phyloP scores from a whole-genome alignment of 2,797 vertebrate species.

The Erethizon dorsatum region DNA sequence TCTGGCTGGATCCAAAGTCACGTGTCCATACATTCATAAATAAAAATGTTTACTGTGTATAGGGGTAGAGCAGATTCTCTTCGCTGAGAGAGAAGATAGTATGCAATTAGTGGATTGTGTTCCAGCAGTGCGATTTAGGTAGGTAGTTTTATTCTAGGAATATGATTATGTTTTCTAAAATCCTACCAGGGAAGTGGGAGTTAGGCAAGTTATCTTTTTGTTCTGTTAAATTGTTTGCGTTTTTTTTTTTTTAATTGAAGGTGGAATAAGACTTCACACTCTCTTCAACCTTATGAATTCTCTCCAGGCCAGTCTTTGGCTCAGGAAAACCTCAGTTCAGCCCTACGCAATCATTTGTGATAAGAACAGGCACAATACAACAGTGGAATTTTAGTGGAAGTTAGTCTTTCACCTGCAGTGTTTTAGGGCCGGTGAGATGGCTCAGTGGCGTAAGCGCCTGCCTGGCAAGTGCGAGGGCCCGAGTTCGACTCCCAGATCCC shows the following conservation, averaged over 20 bases:
- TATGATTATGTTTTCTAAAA: neutral
- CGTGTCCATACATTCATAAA: constrained; percentile 87
- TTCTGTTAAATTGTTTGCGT: neutral
- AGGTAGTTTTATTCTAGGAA: neutral
- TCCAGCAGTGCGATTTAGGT: neutral
- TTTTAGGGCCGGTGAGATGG: neutral
- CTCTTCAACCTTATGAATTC: neutral
- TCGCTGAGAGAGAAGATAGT: neutral
- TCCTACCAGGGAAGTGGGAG: neutral
- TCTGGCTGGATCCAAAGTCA: constrained; percentile 88
- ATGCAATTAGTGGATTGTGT: neutral
- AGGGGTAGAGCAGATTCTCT: neutral
- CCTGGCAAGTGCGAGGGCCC: no score
- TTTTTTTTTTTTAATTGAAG: neutral
- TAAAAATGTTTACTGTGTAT: constrained; percentile 87
- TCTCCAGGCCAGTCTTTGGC: neutral
- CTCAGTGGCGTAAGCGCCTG: no score
- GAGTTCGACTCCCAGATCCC: no score
- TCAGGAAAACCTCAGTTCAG: neutral
- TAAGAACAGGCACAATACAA: neutral
- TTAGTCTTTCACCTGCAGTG: neutral
- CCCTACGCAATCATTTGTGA: accelerated
- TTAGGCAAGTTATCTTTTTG: neutral
- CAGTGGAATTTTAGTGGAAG: neutral
- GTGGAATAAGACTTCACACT: neutral